A percentile compares a stretch with the other conserved stretches of the same genome.
Conservation (phyloP, 1,140 invertebrate species). For the Plodia interpunctella region DNA sequence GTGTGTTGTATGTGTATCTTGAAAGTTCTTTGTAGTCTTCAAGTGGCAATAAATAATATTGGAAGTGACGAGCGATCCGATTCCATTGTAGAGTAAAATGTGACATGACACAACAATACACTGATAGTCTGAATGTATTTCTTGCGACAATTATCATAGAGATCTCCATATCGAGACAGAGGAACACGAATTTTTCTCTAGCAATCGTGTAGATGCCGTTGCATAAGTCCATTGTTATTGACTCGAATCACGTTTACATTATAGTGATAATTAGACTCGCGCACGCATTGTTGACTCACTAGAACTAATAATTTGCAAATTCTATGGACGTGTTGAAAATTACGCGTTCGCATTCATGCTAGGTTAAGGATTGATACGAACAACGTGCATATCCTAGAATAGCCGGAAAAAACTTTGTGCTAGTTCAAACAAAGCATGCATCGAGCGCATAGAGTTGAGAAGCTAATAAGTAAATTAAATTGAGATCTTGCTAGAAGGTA, state of each 20-base stretch:
- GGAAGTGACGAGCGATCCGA: too few relatives aligned
- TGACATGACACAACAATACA: background rate
- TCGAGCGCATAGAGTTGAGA: too few relatives aligned
- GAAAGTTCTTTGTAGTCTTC: too few relatives aligned
- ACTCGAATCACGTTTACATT: conserved; percentile 30
- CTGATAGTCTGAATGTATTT: background rate
- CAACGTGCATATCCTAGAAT: background rate
- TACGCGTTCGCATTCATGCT: background rate
- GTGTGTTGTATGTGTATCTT: too few relatives aligned
- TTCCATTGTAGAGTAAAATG: background rate
- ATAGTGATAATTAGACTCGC: conserved; percentile 24
- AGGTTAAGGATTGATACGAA: background rate
- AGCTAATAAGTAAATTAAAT: too few relatives aligned
- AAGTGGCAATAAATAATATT: too few relatives aligned
- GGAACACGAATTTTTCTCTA: conserved; percentile 4
- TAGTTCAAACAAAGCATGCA: too few relatives aligned
- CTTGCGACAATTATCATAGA: background rate
- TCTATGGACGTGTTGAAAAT: background rate
- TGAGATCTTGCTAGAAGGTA: too few relatives aligned
- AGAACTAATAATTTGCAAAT: background rate
- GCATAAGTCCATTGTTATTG: conserved; percentile 30
- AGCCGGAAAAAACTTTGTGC: background rate
- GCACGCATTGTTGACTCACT: conserved; percentile 21
- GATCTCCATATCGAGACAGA: background rate
- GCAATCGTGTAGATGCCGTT: conserved; percentile 7